A percentile compares a stretch with the other conserved stretches of the same genome.
Evolutionary conservation across 2,888 invertebrate genomes (phyloP).

Genomic region (Acrobasis repandana): DNA sequence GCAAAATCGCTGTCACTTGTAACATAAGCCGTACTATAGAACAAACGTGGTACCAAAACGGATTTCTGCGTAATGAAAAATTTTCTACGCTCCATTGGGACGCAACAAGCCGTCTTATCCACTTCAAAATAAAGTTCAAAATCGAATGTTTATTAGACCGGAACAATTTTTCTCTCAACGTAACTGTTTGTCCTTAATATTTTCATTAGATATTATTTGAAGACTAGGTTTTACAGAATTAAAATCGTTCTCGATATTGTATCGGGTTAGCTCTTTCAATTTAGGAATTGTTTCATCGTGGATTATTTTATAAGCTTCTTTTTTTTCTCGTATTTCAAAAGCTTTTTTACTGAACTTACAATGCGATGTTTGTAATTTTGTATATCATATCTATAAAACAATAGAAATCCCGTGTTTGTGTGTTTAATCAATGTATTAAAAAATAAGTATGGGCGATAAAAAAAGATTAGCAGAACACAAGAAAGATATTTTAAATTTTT

Average conservation of each 20-base stretch:
- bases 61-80: conserved; percentile 58
- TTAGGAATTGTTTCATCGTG: background rate
- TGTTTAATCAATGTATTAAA: too few species aligned
- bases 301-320: background rate
- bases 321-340: too few species aligned
- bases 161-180: conserved; percentile 5
- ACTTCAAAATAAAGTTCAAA: conserved; percentile 4
- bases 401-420: too few species aligned
- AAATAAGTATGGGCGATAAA: too few species aligned
- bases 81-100: conserved; percentile 37
- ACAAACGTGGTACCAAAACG: conserved; percentile 58
- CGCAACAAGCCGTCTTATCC: conserved; percentile 41
- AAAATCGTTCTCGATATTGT: conserved; percentile 3
- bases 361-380: too few species aligned
- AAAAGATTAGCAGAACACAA: too few species aligned
- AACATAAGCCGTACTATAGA: conserved; percentile 45
- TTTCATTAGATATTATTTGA: conserved; percentile 14
- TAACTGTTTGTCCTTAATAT: conserved; percentile 5
- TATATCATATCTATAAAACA: too few species aligned
- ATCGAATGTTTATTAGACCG: background rate
- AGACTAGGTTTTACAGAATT: conserved; percentile 7
- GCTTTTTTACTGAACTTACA: too few species aligned
- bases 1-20: conserved; percentile 20
- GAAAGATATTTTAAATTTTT: too few species aligned
- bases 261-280: background rate